Evolutionary conservation across 2,888 invertebrate genomes (phyloP).

Genomic region (Drosophila gaucha): DNA sequence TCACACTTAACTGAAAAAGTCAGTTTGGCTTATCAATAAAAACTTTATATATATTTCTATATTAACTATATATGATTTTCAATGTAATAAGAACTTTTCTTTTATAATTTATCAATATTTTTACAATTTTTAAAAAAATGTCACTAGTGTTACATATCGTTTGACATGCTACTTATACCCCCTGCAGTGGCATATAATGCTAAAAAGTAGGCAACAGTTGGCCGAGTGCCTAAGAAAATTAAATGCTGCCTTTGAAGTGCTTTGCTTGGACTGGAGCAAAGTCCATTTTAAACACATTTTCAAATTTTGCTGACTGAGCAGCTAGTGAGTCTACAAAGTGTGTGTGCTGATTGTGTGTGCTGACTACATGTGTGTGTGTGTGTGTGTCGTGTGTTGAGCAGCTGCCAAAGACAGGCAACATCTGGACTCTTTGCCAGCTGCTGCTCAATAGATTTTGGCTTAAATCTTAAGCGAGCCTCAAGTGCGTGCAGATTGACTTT

Average conservation of each 20-base stretch:
- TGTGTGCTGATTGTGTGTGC: slow-evolving; percentile 10
- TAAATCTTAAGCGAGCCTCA: slow-evolving; percentile 36
- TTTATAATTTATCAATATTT: too few relatives aligned
- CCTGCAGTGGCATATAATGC: not conserved
- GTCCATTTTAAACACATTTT: slow-evolving; percentile 57
- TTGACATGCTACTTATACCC: not conserved
- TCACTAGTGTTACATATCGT: not conserved
- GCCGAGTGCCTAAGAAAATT: slow-evolving; percentile 29
- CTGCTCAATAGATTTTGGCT: slow-evolving; percentile 33
- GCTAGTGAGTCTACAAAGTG: slow-evolving; percentile 14
- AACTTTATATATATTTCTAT: too few relatives aligned
- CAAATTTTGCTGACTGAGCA: slow-evolving; percentile 46
- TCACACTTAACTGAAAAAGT: too few relatives aligned
- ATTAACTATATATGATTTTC: too few relatives aligned
- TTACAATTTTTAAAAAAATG: too few relatives aligned
- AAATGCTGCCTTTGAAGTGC: slow-evolving; percentile 49
- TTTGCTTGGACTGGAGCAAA: slow-evolving; percentile 24
- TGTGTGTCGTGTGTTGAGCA: slow-evolving; percentile 14
- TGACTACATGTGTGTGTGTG: slow-evolving; percentile 5
- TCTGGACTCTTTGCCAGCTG: slow-evolving; percentile 23
- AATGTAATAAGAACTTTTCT: too few relatives aligned
- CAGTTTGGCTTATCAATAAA: too few relatives aligned
- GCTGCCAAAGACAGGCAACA: slow-evolving; percentile 34
- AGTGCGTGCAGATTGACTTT: slow-evolving; percentile 43
- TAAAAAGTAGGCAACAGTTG: slow-evolving; percentile 45